Conservation (phyloP, 2,888 invertebrate species). For the Phytoseiulus persimilis region DNA sequence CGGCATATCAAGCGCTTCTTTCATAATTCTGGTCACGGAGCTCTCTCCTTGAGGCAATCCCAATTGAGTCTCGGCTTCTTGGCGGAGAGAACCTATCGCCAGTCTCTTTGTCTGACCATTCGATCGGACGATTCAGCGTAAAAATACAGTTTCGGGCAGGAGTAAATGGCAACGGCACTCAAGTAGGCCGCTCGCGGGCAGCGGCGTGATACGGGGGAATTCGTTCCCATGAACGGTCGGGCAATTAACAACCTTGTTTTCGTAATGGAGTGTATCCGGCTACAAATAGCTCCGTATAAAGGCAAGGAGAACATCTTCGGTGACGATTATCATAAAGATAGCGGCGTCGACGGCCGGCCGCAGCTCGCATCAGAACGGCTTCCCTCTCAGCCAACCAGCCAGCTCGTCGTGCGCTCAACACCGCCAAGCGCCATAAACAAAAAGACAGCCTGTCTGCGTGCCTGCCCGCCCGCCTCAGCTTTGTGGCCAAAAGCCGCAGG, state of each 20-base stretch:
- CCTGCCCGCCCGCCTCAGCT: too few relatives aligned
- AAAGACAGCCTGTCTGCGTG: background rate
- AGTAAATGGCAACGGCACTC: background rate
- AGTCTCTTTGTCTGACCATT: background rate
- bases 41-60: too few relatives aligned
- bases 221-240: background rate
- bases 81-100: too few relatives aligned
- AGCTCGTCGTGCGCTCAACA: background rate
- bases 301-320: background rate
- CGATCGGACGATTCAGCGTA: background rate
- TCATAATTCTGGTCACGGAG: too few relatives aligned
- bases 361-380: background rate
- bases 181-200: background rate
- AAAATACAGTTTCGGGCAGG: background rate
- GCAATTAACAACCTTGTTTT: background rate
- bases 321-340: background rate
- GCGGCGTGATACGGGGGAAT: background rate
- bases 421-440: background rate
- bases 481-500: background rate
- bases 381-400: too few relatives aligned
- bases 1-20: too few relatives aligned
- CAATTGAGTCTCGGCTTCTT: too few relatives aligned
- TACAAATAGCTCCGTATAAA: background rate
- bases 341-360: background rate
- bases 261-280: constrained; percentile 5